Conservation (phyloP, 2,113 vertebrate genomes). For the Labeo rohita region DNA sequence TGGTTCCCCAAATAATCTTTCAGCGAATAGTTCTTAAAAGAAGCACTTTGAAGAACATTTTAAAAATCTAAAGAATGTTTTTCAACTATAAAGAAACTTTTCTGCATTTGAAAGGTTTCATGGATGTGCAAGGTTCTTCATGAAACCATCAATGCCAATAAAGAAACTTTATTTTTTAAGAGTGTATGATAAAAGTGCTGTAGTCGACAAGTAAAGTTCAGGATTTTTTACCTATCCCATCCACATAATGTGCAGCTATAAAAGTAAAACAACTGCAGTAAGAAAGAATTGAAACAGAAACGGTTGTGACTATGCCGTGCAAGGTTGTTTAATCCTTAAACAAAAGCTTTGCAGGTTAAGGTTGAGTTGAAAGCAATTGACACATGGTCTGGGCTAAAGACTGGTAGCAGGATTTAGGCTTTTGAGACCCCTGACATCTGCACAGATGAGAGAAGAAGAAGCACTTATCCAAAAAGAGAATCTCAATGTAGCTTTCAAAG, state of each 20-base stretch:
- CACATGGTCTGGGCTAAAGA: background rate
- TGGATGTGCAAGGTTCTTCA: too few relatives aligned
- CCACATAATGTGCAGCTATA: background rate
- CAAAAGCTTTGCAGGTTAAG: background rate
- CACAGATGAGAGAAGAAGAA: background rate
- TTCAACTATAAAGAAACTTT: too few relatives aligned
- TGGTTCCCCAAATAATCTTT: too few relatives aligned
- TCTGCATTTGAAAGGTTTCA: too few relatives aligned
- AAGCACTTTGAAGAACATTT: too few relatives aligned
- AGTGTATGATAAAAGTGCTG: too few relatives aligned
- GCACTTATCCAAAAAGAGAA: background rate
- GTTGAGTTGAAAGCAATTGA: background rate
- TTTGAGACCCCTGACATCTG: conserved; percentile 21
- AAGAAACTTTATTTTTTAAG: too few relatives aligned
- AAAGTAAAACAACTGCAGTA: background rate
- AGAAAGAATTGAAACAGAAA: background rate
- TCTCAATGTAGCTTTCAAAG: background rate
- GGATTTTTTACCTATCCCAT: background rate
- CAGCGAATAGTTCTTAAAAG: too few relatives aligned
- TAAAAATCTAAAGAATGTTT: too few relatives aligned
- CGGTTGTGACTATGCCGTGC: background rate
- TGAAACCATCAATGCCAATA: too few relatives aligned
- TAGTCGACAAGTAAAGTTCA: too few relatives aligned
- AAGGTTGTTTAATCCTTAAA: background rate
- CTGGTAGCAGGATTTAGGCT: background rate